A percentile compares a stretch with the other conserved stretches of the same genome.
Evolutionary conservation across 2,888 invertebrate genomes (phyloP).

Genomic region (Apoderus coryli): DNA sequence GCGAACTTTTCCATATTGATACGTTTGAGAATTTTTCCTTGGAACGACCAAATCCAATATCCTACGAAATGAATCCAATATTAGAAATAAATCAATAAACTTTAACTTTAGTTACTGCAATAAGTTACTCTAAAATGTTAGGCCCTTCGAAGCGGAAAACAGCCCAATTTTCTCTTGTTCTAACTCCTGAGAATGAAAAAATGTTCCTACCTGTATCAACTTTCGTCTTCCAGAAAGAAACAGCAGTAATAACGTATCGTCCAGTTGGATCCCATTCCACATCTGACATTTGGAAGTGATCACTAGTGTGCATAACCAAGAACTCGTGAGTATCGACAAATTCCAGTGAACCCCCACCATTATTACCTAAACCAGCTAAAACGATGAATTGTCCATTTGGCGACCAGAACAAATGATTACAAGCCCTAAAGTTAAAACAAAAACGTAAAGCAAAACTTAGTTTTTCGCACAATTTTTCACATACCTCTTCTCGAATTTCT

Average conservation of each 20-base stretch:
- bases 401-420: conserved; percentile 91
- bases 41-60: conserved; percentile 98
- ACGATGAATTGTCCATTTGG: conserved; percentile 92
- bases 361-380: conserved; percentile 71
- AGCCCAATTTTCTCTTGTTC: no score
- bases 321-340: conserved; percentile 94
- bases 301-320: conserved; percentile 84
- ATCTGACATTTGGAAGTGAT: conserved; percentile 85
- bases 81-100: no score
- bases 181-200: no score
- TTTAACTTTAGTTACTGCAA: no score
- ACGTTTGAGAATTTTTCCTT: conserved; percentile 60
- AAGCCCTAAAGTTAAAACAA: no score
- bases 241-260: conserved; percentile 87
- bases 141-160: no score
- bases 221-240: conserved; percentile 91
- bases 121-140: no score
- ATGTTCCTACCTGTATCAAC: conserved; percentile 47
- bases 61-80: no score
- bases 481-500: conserved; percentile 81
- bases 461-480: no score
- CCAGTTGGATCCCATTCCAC: conserved; percentile 99
- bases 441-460: no score
- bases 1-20: conserved; percentile 87
- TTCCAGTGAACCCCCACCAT: conserved; percentile 84